phyloP scores from a whole-genome alignment of 2,797 vertebrate species.

The Acanthurus lineatus region DNA sequence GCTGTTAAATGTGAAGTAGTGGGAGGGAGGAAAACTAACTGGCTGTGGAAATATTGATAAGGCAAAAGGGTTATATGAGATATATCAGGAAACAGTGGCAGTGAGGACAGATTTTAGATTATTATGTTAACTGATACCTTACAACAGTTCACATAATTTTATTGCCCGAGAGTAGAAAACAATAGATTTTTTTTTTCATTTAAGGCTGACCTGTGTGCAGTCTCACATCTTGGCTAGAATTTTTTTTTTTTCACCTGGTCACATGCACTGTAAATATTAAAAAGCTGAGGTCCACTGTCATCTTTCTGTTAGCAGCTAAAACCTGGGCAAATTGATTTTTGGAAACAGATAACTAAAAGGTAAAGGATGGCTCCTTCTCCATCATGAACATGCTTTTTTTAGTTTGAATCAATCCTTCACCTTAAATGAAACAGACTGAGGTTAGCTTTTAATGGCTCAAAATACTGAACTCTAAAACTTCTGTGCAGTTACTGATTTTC shows the following conservation, averaged over 20 bases:
- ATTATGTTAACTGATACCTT: conserved; percentile 42
- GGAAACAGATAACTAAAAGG: neutral
- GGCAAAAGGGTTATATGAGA: conserved; percentile 62
- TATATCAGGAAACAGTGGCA: conserved; percentile 36
- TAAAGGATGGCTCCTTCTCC: neutral
- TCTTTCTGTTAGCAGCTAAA: neutral
- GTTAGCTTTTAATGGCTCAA: too few species aligned
- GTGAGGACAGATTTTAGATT: conserved; percentile 54
- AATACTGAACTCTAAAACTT: neutral
- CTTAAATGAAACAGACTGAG: neutral
- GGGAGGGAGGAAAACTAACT: conserved; percentile 69
- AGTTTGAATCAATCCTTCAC: neutral
- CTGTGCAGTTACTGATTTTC: neutral
- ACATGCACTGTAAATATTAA: neutral
- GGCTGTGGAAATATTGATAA: conserved; percentile 79
- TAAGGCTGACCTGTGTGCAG: neutral
- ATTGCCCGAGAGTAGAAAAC: conserved; percentile 24
- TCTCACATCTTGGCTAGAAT: neutral
- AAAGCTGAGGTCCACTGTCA: neutral
- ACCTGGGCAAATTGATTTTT: neutral
- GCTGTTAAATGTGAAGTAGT: conserved; percentile 77
- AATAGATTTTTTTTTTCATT: conserved; percentile 4
- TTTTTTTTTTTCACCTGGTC: neutral
- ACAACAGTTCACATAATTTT: conserved; percentile 46
- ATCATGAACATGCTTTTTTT: neutral